These are phyloP conservation scores for Zapus hudsonius DNA, from an alignment of 2,113 vertebrate species.

Conservation along the genomic window DNA sequence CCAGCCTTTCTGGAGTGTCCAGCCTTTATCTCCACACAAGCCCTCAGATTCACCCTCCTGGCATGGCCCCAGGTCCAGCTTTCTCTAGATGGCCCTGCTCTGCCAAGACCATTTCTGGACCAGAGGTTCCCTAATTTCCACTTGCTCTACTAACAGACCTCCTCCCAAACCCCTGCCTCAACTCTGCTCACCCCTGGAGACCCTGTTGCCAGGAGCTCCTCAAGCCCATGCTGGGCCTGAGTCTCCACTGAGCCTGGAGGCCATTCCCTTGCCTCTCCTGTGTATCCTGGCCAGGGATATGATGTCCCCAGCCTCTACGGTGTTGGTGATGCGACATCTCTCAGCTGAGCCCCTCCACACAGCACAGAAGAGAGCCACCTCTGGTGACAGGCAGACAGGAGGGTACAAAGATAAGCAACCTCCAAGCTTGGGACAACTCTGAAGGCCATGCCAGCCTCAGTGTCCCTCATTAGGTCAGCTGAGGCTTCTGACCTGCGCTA, in stretches of 20 bases:
- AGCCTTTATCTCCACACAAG: neutral
- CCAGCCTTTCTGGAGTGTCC: neutral
- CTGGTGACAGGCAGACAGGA: neutral
- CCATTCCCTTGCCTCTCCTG: neutral
- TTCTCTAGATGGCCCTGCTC: neutral
- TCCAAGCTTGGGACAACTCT: neutral
- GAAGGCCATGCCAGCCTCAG: neutral
- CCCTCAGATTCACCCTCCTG: neutral
- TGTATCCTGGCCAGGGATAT: neutral
- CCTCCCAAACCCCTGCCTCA: neutral
- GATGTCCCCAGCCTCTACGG: neutral
- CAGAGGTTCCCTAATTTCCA: neutral
- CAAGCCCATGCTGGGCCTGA: neutral
- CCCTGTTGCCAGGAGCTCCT: neutral
- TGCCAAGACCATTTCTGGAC: neutral
- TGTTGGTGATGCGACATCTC: neutral
- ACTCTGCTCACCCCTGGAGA: neutral
- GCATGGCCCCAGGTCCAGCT: neutral
- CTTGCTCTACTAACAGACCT: neutral
- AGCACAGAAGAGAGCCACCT: neutral
- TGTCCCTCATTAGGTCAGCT: neutral
- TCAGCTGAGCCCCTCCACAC: neutral
- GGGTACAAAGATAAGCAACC: neutral
- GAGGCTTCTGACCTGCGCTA: neutral
- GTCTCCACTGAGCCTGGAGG: neutral